Percentiles rank a stretch among this genome's conserved stretches.
phyloP scores from a whole-genome alignment of 2,888 invertebrate genomes.

The Chrysodeixis includens region DNA sequence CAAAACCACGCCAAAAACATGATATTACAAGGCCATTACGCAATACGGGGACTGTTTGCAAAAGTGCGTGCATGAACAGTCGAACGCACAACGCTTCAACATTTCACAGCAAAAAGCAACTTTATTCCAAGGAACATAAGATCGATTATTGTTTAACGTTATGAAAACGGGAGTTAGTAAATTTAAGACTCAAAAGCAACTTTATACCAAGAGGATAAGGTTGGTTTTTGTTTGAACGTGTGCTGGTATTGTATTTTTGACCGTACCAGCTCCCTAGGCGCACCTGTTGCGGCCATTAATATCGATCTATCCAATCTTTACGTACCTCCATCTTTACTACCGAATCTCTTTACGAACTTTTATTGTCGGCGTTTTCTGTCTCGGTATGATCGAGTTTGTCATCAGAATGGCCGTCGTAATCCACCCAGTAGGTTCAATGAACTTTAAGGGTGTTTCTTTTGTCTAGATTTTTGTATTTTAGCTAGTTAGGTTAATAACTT shows the following conservation, averaged over 20 bases:
- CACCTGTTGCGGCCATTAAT: slow-evolving; percentile 55
- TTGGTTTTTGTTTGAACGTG: too few species aligned
- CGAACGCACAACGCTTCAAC: neutral
- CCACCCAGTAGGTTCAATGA: neutral
- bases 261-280: slow-evolving; percentile 24
- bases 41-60: slow-evolving; percentile 24
- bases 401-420: slow-evolving; percentile 4
- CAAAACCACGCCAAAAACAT: neutral
- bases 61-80: slow-evolving; percentile 32
- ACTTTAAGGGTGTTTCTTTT: neutral
- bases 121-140: neutral
- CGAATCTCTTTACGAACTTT: slow-evolving; percentile 24
- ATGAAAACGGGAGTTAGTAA: too few species aligned
- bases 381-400: neutral
- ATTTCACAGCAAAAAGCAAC: neutral
- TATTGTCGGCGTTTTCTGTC: slow-evolving; percentile 19
- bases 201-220: too few species aligned
- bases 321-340: slow-evolving; percentile 27
- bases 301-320: slow-evolving; percentile 50
- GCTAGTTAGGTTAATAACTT: neutral
- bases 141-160: neutral
- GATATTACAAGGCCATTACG: slow-evolving; percentile 3
- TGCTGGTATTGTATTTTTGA: neutral
- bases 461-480: neutral
- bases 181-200: too few species aligned